Evolutionary conservation across 1,140 invertebrate species (phyloP), one percentile per base, ranked within the genome.

Genomic region (Theocolax elegans): DNA sequence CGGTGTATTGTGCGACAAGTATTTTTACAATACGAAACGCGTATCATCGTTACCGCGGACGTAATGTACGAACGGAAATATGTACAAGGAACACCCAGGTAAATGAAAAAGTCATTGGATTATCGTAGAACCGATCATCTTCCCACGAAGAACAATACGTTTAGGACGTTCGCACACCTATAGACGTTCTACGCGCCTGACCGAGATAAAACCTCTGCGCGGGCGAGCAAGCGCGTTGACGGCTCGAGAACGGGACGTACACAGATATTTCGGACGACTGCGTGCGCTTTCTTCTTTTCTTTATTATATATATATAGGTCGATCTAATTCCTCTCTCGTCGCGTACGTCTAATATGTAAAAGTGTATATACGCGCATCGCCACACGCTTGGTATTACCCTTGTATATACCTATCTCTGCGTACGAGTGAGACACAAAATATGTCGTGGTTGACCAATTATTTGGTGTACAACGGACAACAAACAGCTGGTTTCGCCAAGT

Each of bases 81-180:
- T 80, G 79, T 69, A 46, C 72, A 75, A 63, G 46, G 74, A 72
- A 38, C 70, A 76, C 76, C 74, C 77, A 80, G 79, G 79, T 80
- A 78, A 77, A n/a, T n/a, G n/a, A n/a, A n/a, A n/a, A n/a, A n/a
- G n/a, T n/a, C n/a, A n/a, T n/a, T n/a, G n/a, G n/a, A n/a, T n/a
- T n/a, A n/a, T n/a, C n/a, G n/a, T n/a, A n/a, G n/a, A n/a, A n/a
- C n/a, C n/a, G n/a, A n/a, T n/a, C n/a, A n/a, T n/a, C n/a, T n/a
- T n/a, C n/a, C n/a, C n/a, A n/a, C n/a, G n/a, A n/a, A n/a, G n/a
- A n/a, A n/a, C n/a, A n/a, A n/a, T n/a, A n/a, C n/a, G n/a, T n/a
- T n/a, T n/a, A n/a, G n/a, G n/a, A n/a, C n/a, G n/a, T n/a, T n/a
- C n/a, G n/a, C n/a, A n/a, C n/a, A n/a, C n/a, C n/a, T n/a, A n/a